A percentile compares a stretch with the other conserved stretches of the same genome.
Evolutionary conservation across 1,140 invertebrate genomes (phyloP).

Genomic region (Charaxes varanes): DNA sequence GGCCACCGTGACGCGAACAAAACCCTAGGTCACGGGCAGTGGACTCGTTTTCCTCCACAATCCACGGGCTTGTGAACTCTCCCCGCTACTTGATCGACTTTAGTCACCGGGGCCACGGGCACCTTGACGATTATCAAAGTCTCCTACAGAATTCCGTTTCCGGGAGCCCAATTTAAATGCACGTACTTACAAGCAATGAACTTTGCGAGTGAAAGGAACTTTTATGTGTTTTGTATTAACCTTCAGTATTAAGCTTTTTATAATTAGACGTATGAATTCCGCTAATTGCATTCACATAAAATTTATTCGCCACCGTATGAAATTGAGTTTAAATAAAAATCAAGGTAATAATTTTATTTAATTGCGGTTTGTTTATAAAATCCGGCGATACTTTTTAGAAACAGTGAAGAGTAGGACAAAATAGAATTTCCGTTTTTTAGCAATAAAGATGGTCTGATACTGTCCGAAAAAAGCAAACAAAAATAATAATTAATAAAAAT

Average conservation of each 20-base stretch:
- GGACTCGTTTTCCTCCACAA: conserved; percentile 47
- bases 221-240: conserved; percentile 1
- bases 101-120: conserved; percentile 6
- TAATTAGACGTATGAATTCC: too few relatives aligned
- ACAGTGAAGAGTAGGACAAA: too few relatives aligned
- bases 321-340: too few relatives aligned
- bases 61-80: conserved; percentile 5
- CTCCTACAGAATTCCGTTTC: conserved; percentile 29
- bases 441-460: too few relatives aligned
- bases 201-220: conserved; percentile 7
- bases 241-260: too few relatives aligned
- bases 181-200: conserved; percentile 13
- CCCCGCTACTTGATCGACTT: conserved; percentile 10
- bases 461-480: too few relatives aligned
- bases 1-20: conserved; percentile 49
- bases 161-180: conserved; percentile 22
- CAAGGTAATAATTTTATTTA: too few relatives aligned
- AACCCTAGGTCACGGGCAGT: conserved; percentile 56
- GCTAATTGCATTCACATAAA: too few relatives aligned
- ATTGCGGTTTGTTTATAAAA: too few relatives aligned
- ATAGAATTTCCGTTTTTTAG: too few relatives aligned
- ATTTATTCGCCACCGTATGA: too few relatives aligned
- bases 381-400: too few relatives aligned
- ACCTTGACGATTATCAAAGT: conserved; percentile 22
- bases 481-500: not conserved